Conservation (phyloP, 2,888 invertebrate species). For the Eupithecia centaureata region DNA sequence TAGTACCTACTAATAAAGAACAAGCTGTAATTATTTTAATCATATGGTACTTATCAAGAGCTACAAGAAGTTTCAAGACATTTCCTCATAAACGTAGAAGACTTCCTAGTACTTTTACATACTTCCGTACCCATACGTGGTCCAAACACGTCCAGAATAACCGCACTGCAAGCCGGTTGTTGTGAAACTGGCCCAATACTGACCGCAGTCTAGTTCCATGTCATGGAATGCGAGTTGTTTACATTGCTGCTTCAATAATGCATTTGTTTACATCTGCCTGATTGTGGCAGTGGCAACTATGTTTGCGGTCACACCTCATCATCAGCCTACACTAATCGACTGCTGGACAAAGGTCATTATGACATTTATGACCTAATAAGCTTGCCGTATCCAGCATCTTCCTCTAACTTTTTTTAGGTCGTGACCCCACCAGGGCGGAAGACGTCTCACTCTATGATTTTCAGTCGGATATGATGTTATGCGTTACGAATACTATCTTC, state of each 20-base stretch:
- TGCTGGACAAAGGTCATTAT: too few species aligned
- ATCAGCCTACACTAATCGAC: background rate
- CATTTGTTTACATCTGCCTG: background rate
- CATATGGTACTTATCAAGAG: background rate
- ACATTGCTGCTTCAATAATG: background rate
- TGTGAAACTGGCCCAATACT: slow-evolving; percentile 38
- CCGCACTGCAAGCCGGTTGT: slow-evolving; percentile 34
- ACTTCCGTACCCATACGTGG: slow-evolving; percentile 1
- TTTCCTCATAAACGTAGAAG: background rate
- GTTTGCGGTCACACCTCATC: too few species aligned
- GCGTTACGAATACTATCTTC: too few species aligned
- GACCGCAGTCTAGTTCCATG: slow-evolving; percentile 23
- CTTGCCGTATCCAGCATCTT: too few species aligned
- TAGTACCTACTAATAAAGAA: too few species aligned
- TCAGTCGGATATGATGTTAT: too few species aligned
- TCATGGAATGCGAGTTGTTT: slow-evolving; percentile 16
- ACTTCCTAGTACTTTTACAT: background rate
- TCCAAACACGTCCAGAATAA: slow-evolving; percentile 30
- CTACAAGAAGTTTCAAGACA: background rate
- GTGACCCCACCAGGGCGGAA: too few species aligned
- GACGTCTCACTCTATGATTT: too few species aligned
- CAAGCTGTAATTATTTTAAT: too few species aligned
- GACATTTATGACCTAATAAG: too few species aligned
- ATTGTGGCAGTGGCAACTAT: background rate
- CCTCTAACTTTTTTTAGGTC: too few species aligned